Base-by-base conservation (phyloP, 2,888 invertebrate species). In the Heteropelma amictum region DNA sequence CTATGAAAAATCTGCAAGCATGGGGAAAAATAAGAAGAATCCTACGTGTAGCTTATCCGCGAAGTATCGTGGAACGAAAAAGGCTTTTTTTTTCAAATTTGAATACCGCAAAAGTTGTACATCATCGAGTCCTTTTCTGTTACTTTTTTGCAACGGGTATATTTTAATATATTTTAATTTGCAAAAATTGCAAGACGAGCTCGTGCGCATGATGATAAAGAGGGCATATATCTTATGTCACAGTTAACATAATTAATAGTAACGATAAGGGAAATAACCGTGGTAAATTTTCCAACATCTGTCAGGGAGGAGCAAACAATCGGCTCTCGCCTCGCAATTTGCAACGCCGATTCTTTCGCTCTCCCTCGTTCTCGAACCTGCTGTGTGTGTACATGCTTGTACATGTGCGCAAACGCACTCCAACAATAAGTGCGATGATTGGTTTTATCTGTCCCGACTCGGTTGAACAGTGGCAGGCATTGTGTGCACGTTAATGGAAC, bases 241-340 rank as follows among this genome's bases (percentile, higher is more conserved):
- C 77, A 77, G 80, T 79, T 81, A 82, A 74, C 81, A 82, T 82
- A 85, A 85, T 85, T 83, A 84, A 85, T 82, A 81, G 82, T 61
- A 71, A 61, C 42, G 82, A 83, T 81, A 81, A 82, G 67, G 28
- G 33, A 47, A 61, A 64, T 54, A 64, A 53, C 64, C 42, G 71
- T 64, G 42, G 64, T 63, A 47, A 68, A 72, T 77, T 73, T 70
- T 75, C 56, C 63, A 81, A 80, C 83, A 82, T 83, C 83, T 80
- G 85, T 81, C 80, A 77, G 79, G 60, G 60, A 45, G 61, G 42
- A 76, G 77, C 76, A 79, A 79, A 76, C 77, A 77, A 78, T 77
- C 70, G 67, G 67, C 72, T 65, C 72, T 71, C 74, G 53, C 68
- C 56, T 61, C 30, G 10, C 45, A 61, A 60, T 64, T 65, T 35